Conservation (phyloP, 2,113 vertebrate genomes). For the Seriola quinqueradiata region DNA sequence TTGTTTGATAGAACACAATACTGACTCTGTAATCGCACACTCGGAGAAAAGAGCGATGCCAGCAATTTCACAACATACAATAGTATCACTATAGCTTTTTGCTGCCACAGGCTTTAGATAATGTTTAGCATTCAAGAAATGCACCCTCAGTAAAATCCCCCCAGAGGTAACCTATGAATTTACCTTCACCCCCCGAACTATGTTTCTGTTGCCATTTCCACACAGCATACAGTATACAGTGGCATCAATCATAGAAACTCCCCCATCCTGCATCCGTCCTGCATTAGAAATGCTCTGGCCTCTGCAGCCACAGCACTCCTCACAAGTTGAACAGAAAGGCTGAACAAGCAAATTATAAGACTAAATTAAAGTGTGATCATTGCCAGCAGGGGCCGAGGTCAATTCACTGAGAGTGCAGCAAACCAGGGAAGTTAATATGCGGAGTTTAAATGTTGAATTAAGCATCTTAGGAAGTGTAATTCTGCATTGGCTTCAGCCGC, state of each 20-base stretch:
- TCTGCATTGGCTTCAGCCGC: too few species aligned
- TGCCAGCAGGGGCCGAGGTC: constrained; percentile 17
- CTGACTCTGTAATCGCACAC: neutral
- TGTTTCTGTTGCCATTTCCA: neutral
- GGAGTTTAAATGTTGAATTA: neutral
- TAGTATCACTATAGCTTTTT: neutral
- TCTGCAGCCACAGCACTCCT: constrained; percentile 8
- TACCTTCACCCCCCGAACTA: constrained; percentile 14
- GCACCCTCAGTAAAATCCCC: constrained; percentile 20
- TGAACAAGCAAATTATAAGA: constrained; percentile 24
- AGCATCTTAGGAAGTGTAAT: neutral
- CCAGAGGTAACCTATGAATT: constrained; percentile 14
- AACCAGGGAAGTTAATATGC: neutral
- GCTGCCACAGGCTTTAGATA: neutral
- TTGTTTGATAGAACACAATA: neutral
- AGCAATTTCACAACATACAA: constrained; percentile 10
- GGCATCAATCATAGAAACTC: neutral
- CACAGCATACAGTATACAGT: neutral
- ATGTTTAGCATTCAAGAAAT: constrained; percentile 23
- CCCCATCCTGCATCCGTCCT: neutral
- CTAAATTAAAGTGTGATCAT: constrained; percentile 33
- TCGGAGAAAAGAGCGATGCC: neutral
- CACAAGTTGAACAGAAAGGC: constrained; percentile 9
- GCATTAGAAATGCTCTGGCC: constrained; percentile 25
- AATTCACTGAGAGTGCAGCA: neutral